A percentile compares a stretch with the other conserved stretches of the same genome.
phyloP scores from a whole-genome alignment of 2,888 invertebrate genomes.

The Leucophora obtusa region DNA sequence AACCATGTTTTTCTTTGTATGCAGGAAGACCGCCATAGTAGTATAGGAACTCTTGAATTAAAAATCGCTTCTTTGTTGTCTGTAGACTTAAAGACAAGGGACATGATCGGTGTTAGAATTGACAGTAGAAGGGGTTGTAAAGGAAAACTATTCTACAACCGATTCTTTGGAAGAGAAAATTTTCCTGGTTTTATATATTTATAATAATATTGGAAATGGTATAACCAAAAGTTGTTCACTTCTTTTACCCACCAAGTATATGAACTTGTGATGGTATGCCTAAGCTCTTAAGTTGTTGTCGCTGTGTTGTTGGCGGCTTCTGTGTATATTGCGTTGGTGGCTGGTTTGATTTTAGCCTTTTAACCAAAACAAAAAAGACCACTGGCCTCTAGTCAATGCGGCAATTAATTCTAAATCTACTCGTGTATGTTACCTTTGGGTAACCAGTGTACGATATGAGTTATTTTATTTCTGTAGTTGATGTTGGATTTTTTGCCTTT shows the following conservation, averaged over 20 bases:
- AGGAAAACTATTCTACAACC: no score
- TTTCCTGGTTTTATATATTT: no score
- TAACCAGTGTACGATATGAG: background rate
- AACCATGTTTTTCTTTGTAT: no score
- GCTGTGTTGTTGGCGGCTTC: slow-evolving; percentile 14
- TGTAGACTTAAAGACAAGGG: no score
- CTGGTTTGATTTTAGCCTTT: slow-evolving; percentile 19
- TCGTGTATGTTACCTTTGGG: slow-evolving; percentile 17
- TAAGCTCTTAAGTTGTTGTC: background rate
- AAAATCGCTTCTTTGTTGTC: no score
- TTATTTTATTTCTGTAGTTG: background rate
- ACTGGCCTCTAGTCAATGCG: slow-evolving; percentile 48
- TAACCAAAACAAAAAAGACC: slow-evolving; percentile 45
- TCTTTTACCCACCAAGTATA: no score
- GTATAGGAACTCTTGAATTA: no score
- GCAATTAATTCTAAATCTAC: slow-evolving; percentile 64
- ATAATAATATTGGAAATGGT: background rate
- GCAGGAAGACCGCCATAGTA: no score
- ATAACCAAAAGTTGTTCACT: background rate
- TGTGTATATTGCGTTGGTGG: slow-evolving; percentile 16
- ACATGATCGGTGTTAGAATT: no score
- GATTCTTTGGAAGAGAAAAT: no score
- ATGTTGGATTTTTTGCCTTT: background rate
- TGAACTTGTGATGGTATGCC: background rate
- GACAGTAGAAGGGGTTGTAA: no score